Conservation (phyloP, 2,113 vertebrate species). For the Drymodes brunneopygia region DNA sequence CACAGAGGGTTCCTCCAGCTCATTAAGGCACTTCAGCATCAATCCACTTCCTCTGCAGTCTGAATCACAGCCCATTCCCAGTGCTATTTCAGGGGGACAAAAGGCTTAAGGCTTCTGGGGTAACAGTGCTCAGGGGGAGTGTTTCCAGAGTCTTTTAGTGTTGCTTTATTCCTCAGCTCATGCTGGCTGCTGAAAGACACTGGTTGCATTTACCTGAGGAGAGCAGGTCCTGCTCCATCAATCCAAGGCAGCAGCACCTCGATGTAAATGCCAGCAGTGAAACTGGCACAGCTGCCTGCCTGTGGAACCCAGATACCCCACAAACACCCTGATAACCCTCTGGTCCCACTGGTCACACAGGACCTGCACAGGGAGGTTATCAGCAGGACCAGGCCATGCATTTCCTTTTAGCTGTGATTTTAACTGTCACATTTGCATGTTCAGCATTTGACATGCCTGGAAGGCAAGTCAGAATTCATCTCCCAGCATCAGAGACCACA, state of each 20-base stretch:
- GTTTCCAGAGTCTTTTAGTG: not conserved
- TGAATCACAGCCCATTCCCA: not conserved
- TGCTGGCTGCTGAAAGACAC: not conserved
- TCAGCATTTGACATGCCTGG: constrained; percentile 16
- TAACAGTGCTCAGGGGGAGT: not conserved
- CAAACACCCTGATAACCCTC: not conserved
- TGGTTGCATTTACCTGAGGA: not conserved
- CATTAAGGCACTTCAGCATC: constrained; percentile 54
- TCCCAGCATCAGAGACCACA: constrained; percentile 9
- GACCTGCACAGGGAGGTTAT: not conserved
- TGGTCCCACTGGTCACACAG: not conserved
- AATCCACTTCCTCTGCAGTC: not conserved
- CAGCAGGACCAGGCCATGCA: not conserved
- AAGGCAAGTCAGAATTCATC: constrained; percentile 50
- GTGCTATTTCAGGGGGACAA: not conserved
- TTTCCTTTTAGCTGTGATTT: not conserved
- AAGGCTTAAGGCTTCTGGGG: constrained; percentile 31
- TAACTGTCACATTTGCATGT: not conserved
- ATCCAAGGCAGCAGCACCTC: not conserved
- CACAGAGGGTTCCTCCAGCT: not conserved
- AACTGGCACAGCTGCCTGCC: not conserved
- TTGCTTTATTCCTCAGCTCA: not conserved
- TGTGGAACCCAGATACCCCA: not conserved
- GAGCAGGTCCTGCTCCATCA: not conserved
- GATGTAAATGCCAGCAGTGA: not conserved